phyloP scores from a whole-genome alignment of 1,140 invertebrate genomes.

The Diprion similis region DNA sequence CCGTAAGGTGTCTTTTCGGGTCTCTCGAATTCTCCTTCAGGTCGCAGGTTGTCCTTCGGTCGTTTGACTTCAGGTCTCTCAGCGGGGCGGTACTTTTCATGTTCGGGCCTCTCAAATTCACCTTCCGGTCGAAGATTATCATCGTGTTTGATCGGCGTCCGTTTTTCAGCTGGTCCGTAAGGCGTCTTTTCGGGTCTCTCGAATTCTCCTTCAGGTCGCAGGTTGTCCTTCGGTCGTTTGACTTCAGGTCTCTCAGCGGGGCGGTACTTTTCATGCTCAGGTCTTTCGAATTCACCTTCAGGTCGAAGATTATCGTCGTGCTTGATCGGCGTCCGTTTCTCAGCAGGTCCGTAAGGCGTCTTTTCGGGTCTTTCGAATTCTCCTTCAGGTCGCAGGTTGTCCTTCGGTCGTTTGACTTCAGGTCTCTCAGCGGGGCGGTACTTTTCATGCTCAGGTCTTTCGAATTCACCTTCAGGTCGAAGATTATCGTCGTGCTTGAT shows the following conservation, averaged over 20 bases:
- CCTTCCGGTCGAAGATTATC: conserved; percentile 71
- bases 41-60: conserved; percentile 18
- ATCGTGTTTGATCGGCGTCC: conserved; percentile 55
- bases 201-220: conserved; percentile 63
- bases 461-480: conserved; percentile 69
- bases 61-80: conserved; percentile 53
- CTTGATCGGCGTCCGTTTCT: conserved; percentile 45
- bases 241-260: conserved; percentile 55
- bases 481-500: conserved; percentile 64
- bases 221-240: conserved; percentile 53
- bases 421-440: conserved; percentile 37
- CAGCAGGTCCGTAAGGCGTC: conserved; percentile 34
- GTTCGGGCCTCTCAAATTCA: conserved; percentile 59
- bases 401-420: conserved; percentile 25
- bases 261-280: conserved; percentile 32
- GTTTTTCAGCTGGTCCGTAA: conserved; percentile 29
- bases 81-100: conserved; percentile 47
- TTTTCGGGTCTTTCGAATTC: conserved; percentile 61
- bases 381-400: conserved; percentile 69
- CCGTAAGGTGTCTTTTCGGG: conserved; percentile 32
- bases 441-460: conserved; percentile 46
- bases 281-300: conserved; percentile 64
- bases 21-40: background rate
- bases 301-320: conserved; percentile 65
- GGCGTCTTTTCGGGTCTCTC: conserved; percentile 48